Percentiles rank a stretch among this genome's conserved stretches.
These are phyloP conservation scores for Drosophila pruinosa DNA, from an alignment of 1,140 invertebrate species.

Conservation along the genomic window DNA sequence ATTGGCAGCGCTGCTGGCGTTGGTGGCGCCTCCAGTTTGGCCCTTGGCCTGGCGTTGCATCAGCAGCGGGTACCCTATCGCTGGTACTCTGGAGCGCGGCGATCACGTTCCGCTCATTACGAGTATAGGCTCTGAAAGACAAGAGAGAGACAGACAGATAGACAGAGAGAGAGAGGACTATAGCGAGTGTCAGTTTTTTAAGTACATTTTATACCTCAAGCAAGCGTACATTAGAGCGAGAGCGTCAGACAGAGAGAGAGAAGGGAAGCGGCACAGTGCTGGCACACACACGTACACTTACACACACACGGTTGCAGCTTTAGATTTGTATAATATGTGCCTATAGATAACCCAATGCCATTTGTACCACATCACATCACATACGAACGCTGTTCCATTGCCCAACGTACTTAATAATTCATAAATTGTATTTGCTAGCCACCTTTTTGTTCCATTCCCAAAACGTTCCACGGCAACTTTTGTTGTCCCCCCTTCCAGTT, in stretches of 20 bases:
- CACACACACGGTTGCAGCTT: neutral
- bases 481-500: too few species aligned
- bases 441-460: too few species aligned
- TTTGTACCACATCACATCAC: too few species aligned
- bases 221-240: slow-evolving; percentile 21
- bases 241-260: neutral
- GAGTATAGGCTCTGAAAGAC: slow-evolving; percentile 69
- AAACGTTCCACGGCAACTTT: too few species aligned
- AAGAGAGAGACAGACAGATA: neutral
- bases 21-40: slow-evolving; percentile 20
- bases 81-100: slow-evolving; percentile 79
- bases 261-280: neutral
- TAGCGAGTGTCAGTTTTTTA: neutral
- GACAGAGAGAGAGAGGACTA: neutral
- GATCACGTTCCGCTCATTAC: slow-evolving; percentile 75
- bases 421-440: too few species aligned
- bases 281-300: neutral
- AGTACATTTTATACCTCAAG: slow-evolving; percentile 38
- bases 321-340: neutral
- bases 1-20: slow-evolving; percentile 22
- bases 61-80: slow-evolving; percentile 72
- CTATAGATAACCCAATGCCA: neutral
- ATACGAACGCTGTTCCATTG: too few species aligned
- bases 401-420: too few species aligned
- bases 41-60: slow-evolving; percentile 42